Percentiles rank a stretch among this genome's conserved stretches.
Evolutionary conservation across 2,888 invertebrate genomes (phyloP).

Genomic region (Drosophila eohydei): DNA sequence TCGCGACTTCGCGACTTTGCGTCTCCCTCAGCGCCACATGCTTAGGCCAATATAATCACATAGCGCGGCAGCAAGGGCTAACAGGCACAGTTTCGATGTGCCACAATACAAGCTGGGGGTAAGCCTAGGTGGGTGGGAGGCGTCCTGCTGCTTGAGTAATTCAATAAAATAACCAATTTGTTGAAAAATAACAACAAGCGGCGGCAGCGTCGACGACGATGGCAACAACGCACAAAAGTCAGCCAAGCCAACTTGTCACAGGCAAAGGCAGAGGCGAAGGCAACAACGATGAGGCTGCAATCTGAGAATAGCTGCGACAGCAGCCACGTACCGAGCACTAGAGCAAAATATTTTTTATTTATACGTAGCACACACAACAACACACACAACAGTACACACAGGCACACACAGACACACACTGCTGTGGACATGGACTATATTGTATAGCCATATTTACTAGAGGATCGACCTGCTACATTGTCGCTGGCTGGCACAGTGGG

Average conservation of each 20-base stretch:
- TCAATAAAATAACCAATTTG: constrained; percentile 81
- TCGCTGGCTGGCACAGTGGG: constrained; percentile 35
- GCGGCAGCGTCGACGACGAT: constrained; percentile 20
- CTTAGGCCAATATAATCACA: constrained; percentile 76
- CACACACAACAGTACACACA: constrained; percentile 1
- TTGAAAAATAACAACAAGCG: constrained; percentile 77
- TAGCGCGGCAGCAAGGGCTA: constrained; percentile 21
- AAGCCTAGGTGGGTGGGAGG: background rate
- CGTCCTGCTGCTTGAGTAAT: constrained; percentile 78
- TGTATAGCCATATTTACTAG: constrained; percentile 66
- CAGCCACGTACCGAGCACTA: constrained; percentile 69
- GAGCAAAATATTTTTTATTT: constrained; percentile 72
- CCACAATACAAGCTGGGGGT: background rate
- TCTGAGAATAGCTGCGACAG: constrained; percentile 50
- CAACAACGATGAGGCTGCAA: constrained; percentile 42
- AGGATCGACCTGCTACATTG: constrained; percentile 29
- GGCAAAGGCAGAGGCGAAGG: constrained; percentile 5
- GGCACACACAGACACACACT: constrained; percentile 12
- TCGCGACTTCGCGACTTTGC: constrained; percentile 53
- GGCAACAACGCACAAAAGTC: constrained; percentile 48
- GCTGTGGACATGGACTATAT: constrained; percentile 53
- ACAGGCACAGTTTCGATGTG: constrained; percentile 28
- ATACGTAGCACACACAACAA: constrained; percentile 34
- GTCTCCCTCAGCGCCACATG: constrained; percentile 32
- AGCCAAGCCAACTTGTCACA: constrained; percentile 70